Base-by-base conservation (phyloP, 1,140 invertebrate genomes). In the Orius insidiosus region DNA sequence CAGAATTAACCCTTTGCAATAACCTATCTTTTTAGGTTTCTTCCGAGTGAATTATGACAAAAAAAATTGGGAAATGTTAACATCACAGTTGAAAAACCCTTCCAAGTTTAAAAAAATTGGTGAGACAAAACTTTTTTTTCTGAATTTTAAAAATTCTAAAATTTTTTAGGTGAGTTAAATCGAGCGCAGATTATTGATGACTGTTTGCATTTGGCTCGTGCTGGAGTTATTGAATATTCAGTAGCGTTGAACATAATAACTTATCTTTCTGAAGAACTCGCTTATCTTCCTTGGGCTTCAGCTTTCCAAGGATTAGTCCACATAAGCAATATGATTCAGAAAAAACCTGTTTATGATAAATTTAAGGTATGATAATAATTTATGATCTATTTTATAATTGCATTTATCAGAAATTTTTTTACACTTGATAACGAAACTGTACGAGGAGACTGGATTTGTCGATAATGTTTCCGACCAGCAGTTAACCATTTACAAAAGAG, bases 141-240 rank as follows among this genome's bases (percentile, higher is more conserved):
- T n/a, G n/a, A 36, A 36, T 15, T 3, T 36, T 36, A 36, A 36
- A 11, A n/a, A n/a, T 36, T 36, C 9, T 11, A 11, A 36, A 3
- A 36, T 11, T 11, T 36, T 15, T 84, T 90, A 37, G 69, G 77
- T 35, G 68, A 75, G 0, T 73, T 80, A 16, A 94, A 93, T 60
- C 63, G 88, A 50, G 88, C 86, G 0, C 88, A 94, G 60, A 65
- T 93, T 3, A 66, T 94, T 1, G 84, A 93, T 56, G 89, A 94
- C 60, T 76, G 83, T 0, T 68, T 92, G 55, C 85, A 85, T 55
- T 63, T 95, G 31, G 85, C 85, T 0, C 60, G 76, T n/a, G 72
- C 72, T 7, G 75, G 72, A 9, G 64, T 68, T 35, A 53, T 84
- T 1, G 62, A 69, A 44, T 84, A 84, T 53, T 58, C 67, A 1